Evolutionary conservation across 2,113 vertebrate species (phyloP).

Genomic region (Chaetodon trifascialis): DNA sequence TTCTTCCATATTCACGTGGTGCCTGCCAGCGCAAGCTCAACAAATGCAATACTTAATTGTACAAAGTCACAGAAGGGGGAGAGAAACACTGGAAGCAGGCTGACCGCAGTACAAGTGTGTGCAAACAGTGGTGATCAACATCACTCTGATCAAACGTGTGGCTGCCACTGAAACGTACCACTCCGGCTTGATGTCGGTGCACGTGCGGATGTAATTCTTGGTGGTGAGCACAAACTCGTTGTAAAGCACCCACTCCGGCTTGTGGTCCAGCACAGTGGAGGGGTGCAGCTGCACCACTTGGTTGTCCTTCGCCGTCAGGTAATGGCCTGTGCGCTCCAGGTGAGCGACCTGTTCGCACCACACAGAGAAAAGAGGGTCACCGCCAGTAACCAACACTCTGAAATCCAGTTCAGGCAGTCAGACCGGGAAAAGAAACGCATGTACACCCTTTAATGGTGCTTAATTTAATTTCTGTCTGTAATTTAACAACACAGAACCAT

Average conservation of each 20-base stretch:
- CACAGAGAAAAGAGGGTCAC: not conserved
- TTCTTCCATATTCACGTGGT: conserved; percentile 48
- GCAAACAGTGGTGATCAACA: not conserved
- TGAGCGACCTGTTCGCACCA: conserved; percentile 89
- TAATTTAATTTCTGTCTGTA: not conserved
- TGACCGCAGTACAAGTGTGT: not conserved
- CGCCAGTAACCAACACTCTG: not conserved
- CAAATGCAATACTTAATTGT: conserved; percentile 48
- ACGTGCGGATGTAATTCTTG: conserved; percentile 98
- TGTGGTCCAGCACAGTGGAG: conserved; percentile 97
- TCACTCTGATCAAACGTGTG: not conserved
- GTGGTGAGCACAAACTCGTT: conserved; percentile 98
- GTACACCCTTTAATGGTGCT: not conserved
- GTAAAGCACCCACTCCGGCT: conserved; percentile 98
- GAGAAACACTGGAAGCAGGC: not conserved
- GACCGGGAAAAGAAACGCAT: not conserved
- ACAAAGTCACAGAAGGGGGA: conserved; percentile 20
- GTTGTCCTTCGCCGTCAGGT: conserved; percentile 98
- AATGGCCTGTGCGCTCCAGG: conserved; percentile 96
- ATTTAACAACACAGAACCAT: not conserved
- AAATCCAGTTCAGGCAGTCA: not conserved
- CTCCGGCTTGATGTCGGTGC: conserved; percentile 97
- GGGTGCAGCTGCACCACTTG: conserved; percentile 98
- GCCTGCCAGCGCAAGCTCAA: not conserved
- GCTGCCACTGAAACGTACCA: conserved; percentile 84